These are phyloP conservation scores for Sinopyrophorus schimmeli DNA, from an alignment of 2,888 invertebrate species.

Conservation along the genomic window DNA sequence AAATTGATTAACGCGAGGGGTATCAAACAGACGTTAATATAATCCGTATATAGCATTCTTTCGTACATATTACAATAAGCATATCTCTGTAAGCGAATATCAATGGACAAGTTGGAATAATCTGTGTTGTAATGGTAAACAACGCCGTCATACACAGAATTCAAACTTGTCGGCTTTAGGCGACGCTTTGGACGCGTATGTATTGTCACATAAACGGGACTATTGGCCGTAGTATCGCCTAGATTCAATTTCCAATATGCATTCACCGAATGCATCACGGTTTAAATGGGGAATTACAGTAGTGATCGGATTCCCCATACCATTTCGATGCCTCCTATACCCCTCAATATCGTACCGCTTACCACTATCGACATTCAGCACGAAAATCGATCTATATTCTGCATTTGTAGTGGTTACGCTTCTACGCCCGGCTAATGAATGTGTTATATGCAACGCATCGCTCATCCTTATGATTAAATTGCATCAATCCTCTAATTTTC, in stretches of 20 bases:
- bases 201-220: conserved; percentile 51
- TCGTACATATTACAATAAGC: conserved; percentile 35
- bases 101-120: conserved; percentile 54
- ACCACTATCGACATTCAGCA: conserved; percentile 36
- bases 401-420: conserved; percentile 40
- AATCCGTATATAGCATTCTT: too few relatives aligned
- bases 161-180: conserved; percentile 39
- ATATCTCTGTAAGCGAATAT: conserved; percentile 50
- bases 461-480: too few relatives aligned
- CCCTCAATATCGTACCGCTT: conserved; percentile 35
- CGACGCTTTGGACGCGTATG: conserved; percentile 46
- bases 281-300: conserved; percentile 50
- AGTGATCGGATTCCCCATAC: conserved; percentile 51
- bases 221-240: conserved; percentile 52
- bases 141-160: conserved; percentile 53
- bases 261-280: conserved; percentile 46
- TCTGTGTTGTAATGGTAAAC: conserved; percentile 52
- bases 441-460: conserved; percentile 38
- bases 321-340: conserved; percentile 19
- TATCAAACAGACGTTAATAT: too few relatives aligned
- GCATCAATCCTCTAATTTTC: too few relatives aligned
- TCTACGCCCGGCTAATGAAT: conserved; percentile 39
- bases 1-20: too few relatives aligned
- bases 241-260: conserved; percentile 57
- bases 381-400: conserved; percentile 38